A percentile compares a stretch with the other conserved stretches of the same genome.
These are phyloP conservation scores for Drosophila nigrodunni DNA, from an alignment of 1,140 invertebrate species.

Conservation along the genomic window DNA sequence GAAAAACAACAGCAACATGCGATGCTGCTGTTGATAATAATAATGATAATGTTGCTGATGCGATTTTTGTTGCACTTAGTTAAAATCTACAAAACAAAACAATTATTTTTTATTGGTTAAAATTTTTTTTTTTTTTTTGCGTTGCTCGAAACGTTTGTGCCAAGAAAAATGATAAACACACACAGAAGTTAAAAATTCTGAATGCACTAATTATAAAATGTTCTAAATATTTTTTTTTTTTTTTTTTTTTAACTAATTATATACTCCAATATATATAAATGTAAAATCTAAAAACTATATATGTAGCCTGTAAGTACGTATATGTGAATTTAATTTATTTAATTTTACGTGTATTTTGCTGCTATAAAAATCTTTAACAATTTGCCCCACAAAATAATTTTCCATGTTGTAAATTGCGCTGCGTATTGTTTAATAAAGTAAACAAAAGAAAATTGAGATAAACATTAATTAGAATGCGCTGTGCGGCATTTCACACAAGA, in stretches of 20 bases:
- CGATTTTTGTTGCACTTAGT: slow-evolving; percentile 59
- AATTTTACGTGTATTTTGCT: slow-evolving; percentile 15
- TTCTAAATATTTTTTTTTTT: slow-evolving; percentile 27
- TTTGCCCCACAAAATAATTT: slow-evolving; percentile 22
- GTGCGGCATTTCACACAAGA: slow-evolving; percentile 50
- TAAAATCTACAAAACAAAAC: slow-evolving; percentile 55
- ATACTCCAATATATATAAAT: slow-evolving; percentile 48
- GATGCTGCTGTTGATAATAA: background rate
- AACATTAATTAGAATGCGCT: slow-evolving; percentile 33
- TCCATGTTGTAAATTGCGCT: slow-evolving; percentile 32
- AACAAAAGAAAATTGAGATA: slow-evolving; percentile 9
- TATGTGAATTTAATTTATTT: slow-evolving; percentile 45
- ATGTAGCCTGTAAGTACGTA: slow-evolving; percentile 32
- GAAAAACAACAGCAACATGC: slow-evolving; percentile 11
- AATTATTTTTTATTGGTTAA: slow-evolving; percentile 40
- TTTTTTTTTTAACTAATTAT: slow-evolving; percentile 49
- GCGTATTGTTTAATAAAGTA: slow-evolving; percentile 21
- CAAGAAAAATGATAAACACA: slow-evolving; percentile 35
- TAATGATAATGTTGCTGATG: background rate
- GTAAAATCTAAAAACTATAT: slow-evolving; percentile 20
- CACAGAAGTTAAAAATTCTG: slow-evolving; percentile 25
- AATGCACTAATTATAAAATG: slow-evolving; percentile 32
- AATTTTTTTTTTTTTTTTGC: slow-evolving; percentile 33
- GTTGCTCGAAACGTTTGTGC: slow-evolving; percentile 57
- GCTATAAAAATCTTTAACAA: background rate